Evolutionary conservation across 2,113 vertebrate species (phyloP).

Genomic region (Prochilodus magdalenae): DNA sequence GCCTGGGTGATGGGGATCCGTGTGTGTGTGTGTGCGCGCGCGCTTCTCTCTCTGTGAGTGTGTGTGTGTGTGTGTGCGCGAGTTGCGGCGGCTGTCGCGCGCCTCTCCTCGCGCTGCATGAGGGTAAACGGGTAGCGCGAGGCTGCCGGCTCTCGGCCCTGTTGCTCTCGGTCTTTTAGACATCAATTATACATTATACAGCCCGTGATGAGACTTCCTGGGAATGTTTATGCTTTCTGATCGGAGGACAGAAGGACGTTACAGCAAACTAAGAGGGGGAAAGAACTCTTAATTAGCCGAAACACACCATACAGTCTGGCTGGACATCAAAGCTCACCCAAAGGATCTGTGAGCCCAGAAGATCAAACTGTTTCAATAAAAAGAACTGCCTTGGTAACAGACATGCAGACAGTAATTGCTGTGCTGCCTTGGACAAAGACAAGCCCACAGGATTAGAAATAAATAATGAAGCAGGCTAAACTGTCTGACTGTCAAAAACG

Average conservation of each 20-base stretch:
- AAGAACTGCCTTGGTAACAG: not conserved
- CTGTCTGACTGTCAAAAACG: not conserved
- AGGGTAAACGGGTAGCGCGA: constrained; percentile 15
- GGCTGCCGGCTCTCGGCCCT: constrained; percentile 9
- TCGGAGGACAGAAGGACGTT: not conserved
- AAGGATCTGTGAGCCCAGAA: not conserved
- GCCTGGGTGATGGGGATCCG: constrained; percentile 54
- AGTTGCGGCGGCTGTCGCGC: not conserved
- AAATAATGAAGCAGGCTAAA: not conserved
- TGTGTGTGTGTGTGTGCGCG: constrained; percentile 36
- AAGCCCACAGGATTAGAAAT: not conserved
- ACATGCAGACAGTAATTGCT: not conserved
- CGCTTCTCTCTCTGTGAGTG: constrained; percentile 15
- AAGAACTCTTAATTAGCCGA: not conserved
- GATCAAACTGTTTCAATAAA: not conserved
- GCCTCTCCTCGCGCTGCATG: constrained; percentile 23
- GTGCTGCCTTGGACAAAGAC: not conserved
- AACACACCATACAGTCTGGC: not conserved
- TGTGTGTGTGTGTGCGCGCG: constrained; percentile 26
- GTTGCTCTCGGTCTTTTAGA: constrained; percentile 39
- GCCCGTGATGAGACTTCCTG: not conserved
- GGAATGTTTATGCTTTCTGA: constrained; percentile 30
- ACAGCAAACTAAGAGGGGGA: not conserved
- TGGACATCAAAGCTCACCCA: not conserved
- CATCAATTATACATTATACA: constrained; percentile 46